Evolutionary conservation across 2,888 invertebrate genomes (phyloP).

Genomic region (Achlya flavicornis): DNA sequence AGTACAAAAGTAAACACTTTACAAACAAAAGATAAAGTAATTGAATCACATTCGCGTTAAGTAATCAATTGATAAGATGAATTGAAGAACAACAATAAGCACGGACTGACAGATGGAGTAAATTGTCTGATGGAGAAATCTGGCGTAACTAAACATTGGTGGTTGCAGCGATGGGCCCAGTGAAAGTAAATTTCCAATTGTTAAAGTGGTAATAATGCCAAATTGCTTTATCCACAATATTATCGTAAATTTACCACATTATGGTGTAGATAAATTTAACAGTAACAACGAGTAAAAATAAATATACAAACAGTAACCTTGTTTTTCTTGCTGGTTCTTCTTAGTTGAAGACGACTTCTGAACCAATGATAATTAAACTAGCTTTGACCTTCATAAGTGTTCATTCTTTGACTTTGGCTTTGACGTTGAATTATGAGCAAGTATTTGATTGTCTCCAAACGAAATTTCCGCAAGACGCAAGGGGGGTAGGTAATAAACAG

Average conservation of each 20-base stretch:
- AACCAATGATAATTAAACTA: no score
- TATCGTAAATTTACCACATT: constrained; percentile 39
- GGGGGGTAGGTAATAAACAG: not conserved
- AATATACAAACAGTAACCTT: no score
- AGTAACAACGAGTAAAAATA: no score
- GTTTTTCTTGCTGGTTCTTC: no score
- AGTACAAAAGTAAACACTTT: not conserved
- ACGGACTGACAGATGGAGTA: constrained; percentile 65
- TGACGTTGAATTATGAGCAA: not conserved
- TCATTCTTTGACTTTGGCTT: no score
- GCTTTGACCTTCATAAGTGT: no score
- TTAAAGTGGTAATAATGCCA: constrained; percentile 35
- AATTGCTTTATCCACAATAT: constrained; percentile 37
- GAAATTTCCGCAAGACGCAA: not conserved
- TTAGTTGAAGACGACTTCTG: no score
- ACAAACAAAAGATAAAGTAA: not conserved
- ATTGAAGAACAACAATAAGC: constrained; percentile 42
- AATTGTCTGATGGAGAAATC: constrained; percentile 72
- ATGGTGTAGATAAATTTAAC: constrained; percentile 14
- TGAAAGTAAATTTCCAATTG: constrained; percentile 44
- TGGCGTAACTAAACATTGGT: constrained; percentile 61
- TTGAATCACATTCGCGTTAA: constrained; percentile 17
- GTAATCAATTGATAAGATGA: constrained; percentile 45
- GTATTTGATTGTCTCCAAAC: not conserved
- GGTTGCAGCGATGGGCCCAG: constrained; percentile 43